phyloP scores from a whole-genome alignment of 2,113 vertebrate genomes.

The Phylloscopus trochiloides region DNA sequence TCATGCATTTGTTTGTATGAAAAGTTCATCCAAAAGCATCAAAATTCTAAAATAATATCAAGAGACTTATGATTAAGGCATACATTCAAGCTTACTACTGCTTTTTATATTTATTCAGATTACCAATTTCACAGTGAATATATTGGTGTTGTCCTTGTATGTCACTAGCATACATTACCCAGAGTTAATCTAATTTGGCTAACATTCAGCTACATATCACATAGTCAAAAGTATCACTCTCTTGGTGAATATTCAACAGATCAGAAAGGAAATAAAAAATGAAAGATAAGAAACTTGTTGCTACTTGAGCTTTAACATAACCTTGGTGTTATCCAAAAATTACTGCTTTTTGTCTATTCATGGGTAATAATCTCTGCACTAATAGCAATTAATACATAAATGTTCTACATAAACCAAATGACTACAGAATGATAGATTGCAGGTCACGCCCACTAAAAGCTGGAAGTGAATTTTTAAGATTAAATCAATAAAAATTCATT shows the following conservation, averaged over 20 bases:
- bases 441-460: not conserved
- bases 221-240: conserved; percentile 63
- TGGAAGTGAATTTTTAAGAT: not conserved
- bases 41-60: conserved; percentile 40
- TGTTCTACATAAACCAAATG: not conserved
- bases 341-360: not conserved
- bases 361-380: not conserved
- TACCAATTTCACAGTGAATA: conserved; percentile 29
- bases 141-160: conserved; percentile 61
- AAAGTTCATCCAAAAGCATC: conserved; percentile 44
- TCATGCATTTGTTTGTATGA: conserved; percentile 44
- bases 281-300: conserved; percentile 40
- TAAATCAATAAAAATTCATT: not conserved
- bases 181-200: conserved; percentile 67
- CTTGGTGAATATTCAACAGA: conserved; percentile 69
- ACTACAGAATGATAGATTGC: not conserved
- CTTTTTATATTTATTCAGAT: conserved; percentile 45
- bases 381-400: not conserved
- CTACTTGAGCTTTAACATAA: conserved; percentile 52
- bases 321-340: conserved; percentile 1
- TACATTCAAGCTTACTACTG: conserved; percentile 1
- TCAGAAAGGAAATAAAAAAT: conserved; percentile 51
- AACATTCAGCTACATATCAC: conserved; percentile 57
- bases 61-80: conserved; percentile 28
- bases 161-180: conserved; percentile 40